Evolutionary conservation across 2,113 vertebrate species (phyloP).

Genomic region (Tragelaphus buxtoni): DNA sequence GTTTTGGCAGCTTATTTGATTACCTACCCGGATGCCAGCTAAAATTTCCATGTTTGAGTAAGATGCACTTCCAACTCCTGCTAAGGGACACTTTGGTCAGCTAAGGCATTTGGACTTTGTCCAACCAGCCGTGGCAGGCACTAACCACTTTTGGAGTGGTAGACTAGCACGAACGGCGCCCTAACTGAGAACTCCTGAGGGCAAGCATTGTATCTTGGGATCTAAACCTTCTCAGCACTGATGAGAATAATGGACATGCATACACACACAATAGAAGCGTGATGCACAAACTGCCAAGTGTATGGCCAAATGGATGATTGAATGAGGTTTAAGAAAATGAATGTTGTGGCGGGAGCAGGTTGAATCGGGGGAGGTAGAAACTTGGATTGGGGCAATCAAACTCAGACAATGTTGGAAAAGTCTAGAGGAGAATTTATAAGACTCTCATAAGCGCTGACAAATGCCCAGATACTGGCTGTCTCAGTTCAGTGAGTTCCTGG

Average conservation of each 20-base stretch:
- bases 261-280: fast-evolving
- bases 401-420: not conserved
- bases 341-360: too few relatives aligned
- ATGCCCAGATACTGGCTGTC: not conserved
- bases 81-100: fast-evolving
- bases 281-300: fast-evolving
- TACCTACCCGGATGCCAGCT: not conserved
- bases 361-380: not conserved
- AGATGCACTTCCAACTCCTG: too few relatives aligned
- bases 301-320: fast-evolving
- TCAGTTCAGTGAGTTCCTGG: not conserved
- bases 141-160: fast-evolving
- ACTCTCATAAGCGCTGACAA: not conserved
- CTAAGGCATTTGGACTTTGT: not conserved
- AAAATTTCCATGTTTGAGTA: not conserved
- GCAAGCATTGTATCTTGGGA: fast-evolving
- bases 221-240: too few relatives aligned
- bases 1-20: not conserved
- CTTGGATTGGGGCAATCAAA: not conserved
- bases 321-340: not conserved
- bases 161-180: fast-evolving
- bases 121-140: not conserved
- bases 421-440: not conserved
- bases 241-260: not conserved
- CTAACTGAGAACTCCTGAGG: not conserved